Base-by-base conservation (phyloP, 2,888 invertebrate genomes). In the Deilephila elpenor region DNA sequence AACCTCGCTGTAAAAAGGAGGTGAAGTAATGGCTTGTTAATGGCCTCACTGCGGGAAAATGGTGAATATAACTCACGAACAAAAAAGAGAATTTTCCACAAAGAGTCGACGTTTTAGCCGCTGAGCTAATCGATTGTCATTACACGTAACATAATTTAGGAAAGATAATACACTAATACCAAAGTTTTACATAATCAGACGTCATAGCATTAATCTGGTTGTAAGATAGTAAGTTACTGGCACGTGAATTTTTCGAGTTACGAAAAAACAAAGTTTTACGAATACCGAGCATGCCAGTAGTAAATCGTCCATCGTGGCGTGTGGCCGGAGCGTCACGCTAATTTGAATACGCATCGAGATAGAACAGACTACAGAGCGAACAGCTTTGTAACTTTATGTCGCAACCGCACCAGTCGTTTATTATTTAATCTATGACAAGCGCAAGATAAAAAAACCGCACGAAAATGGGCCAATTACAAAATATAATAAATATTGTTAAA, bases 401-500 rank as follows among this genome's bases (percentile, higher is more conserved):
- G 88, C 88, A 87, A 90, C 84, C 74, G 67, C 73, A 73, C 56
- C 19, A 80, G 76, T 85, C 82, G 80, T 86, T 86, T 86, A 86
- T 86, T 87, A 86, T 86, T 87, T 86, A 87, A 87, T 88, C 87
- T 87, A 86, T 87, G 85, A 85, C 88, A 88, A 51, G 82, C 80
- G 75, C 78, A 73, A 86, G 88, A 88, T 89, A 87, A 85, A 84
- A 82, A 82, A 81, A 79, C 74, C 75, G 79, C 72, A 75, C 77
- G 77, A 83, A 93, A 91, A 89, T 90, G 82, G 93, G 90, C 83
- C 93, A 90, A 91, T 93, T 93, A 90, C 93, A 91, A 93, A 93
- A 94, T 93, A 90, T 91, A 89, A 89, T 92, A 94, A 93, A 93
- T 91, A 93, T 92, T 90, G 90, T 89, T 82, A 86, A 86, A 88